Evolutionary conservation across 1,140 invertebrate genomes (phyloP).

Genomic region (Drosophila truncata): DNA sequence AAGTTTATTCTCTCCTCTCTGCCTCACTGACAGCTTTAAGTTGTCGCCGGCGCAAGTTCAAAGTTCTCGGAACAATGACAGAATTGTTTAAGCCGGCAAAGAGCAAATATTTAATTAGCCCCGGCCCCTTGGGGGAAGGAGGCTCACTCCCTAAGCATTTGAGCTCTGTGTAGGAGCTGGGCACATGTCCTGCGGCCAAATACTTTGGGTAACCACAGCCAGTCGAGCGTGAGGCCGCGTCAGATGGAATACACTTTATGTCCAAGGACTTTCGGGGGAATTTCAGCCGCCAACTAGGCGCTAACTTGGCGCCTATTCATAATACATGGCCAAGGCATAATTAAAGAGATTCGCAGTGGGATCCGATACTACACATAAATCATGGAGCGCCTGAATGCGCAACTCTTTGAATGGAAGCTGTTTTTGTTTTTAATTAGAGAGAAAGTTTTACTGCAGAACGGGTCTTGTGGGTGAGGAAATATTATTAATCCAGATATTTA

Average conservation of each 20-base stretch:
- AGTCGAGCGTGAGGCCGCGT: slow-evolving; percentile 65
- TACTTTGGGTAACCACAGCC: slow-evolving; percentile 40
- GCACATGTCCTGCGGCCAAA: slow-evolving; percentile 57
- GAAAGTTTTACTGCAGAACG: slow-evolving; percentile 4
- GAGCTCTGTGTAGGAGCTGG: not conserved
- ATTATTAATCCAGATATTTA: slow-evolving; percentile 2
- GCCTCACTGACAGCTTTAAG: slow-evolving; percentile 33
- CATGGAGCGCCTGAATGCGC: slow-evolving; percentile 29
- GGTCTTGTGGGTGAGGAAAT: not conserved
- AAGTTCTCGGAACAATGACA: slow-evolving; percentile 61
- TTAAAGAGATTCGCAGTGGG: slow-evolving; percentile 56
- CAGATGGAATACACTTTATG: slow-evolving; percentile 64
- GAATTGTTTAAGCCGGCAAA: slow-evolving; percentile 46
- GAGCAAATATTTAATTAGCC: slow-evolving; percentile 78
- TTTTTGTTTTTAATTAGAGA: slow-evolving; percentile 25
- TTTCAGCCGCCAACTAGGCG: slow-evolving; percentile 57
- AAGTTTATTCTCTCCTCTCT: slow-evolving; percentile 15
- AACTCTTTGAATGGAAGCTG: slow-evolving; percentile 1
- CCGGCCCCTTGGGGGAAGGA: slow-evolving; percentile 4
- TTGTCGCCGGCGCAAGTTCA: slow-evolving; percentile 20
- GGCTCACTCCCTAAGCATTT: slow-evolving; percentile 18
- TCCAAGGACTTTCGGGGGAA: slow-evolving; percentile 52
- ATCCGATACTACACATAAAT: slow-evolving; percentile 53
- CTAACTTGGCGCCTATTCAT: slow-evolving; percentile 48
- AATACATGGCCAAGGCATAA: slow-evolving; percentile 64